These are phyloP conservation scores for Epinotia bilunana DNA, from an alignment of 2,888 invertebrate species.

Conservation along the genomic window DNA sequence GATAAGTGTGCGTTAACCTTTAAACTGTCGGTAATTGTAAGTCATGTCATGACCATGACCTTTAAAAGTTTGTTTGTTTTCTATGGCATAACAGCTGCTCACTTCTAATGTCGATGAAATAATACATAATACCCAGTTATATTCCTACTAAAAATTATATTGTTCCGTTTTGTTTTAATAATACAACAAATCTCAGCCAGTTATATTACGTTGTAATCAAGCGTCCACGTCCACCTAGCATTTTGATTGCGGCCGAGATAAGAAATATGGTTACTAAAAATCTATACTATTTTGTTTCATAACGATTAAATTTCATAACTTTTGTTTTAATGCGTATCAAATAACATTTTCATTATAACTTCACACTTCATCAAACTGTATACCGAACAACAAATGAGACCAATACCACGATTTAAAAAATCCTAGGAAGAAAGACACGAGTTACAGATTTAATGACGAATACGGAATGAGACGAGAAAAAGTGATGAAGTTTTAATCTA, in stretches of 20 bases:
- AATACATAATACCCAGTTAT: background rate
- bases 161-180: background rate
- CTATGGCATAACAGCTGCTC: too few relatives aligned
- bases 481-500: too few relatives aligned
- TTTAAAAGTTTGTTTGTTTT: too few relatives aligned
- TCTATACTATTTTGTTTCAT: background rate
- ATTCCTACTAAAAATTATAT: background rate
- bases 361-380: background rate
- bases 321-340: background rate
- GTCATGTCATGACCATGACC: too few relatives aligned
- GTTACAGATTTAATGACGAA: too few relatives aligned
- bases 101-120: too few relatives aligned
- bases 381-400: background rate
- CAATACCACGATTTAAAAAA: too few relatives aligned
- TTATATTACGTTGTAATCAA: slow-evolving; percentile 21
- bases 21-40: too few relatives aligned
- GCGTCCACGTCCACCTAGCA: background rate
- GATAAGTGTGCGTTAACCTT: too few relatives aligned
- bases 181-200: slow-evolving; percentile 6
- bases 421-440: too few relatives aligned
- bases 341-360: background rate
- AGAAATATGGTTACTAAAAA: slow-evolving; percentile 1
- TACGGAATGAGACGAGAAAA: too few relatives aligned
- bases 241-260: slow-evolving; percentile 6
- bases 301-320: background rate